Percentiles rank a stretch among this genome's conserved stretches.
Conservation (phyloP, 2,888 invertebrate genomes). For the Melangyna quadrimaculata region DNA sequence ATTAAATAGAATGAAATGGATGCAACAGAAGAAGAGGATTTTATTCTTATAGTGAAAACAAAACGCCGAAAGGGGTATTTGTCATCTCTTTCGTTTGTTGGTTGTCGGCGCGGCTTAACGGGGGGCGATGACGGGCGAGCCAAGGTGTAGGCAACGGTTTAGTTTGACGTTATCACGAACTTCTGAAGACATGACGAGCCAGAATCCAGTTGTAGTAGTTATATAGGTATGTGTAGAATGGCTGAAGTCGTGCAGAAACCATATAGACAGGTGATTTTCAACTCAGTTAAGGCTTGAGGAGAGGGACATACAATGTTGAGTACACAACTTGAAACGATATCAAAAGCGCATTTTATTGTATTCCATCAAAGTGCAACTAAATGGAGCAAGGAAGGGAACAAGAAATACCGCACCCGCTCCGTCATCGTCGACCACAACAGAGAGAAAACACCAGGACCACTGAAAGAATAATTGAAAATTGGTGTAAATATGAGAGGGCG, state of each 20-base stretch:
- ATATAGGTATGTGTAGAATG: not conserved
- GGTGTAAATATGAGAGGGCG: not conserved
- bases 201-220: not conserved
- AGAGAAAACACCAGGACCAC: not conserved
- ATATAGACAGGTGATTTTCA: slow-evolving; percentile 57
- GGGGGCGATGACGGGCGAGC: not conserved
- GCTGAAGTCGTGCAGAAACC: slow-evolving; percentile 28
- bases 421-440: not conserved
- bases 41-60: slow-evolving; percentile 57
- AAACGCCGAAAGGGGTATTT: slow-evolving; percentile 54
- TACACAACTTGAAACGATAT: slow-evolving; percentile 44
- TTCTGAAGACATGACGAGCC: not conserved
- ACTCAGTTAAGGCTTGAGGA: not conserved
- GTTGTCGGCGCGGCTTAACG: not conserved
- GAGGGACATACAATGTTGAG: not conserved
- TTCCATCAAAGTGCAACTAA: slow-evolving; percentile 61
- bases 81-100: slow-evolving; percentile 43
- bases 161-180: not conserved
- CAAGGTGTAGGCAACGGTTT: not conserved
- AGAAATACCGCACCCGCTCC: not conserved
- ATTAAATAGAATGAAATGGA: not conserved
- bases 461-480: slow-evolving; percentile 5
- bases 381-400: slow-evolving; percentile 8
- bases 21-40: slow-evolving; percentile 28
- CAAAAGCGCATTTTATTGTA: slow-evolving; percentile 59